Percentiles rank a stretch among this genome's conserved stretches.
Conservation (phyloP, 2,888 invertebrate genomes). For the Aelia acuminata region DNA sequence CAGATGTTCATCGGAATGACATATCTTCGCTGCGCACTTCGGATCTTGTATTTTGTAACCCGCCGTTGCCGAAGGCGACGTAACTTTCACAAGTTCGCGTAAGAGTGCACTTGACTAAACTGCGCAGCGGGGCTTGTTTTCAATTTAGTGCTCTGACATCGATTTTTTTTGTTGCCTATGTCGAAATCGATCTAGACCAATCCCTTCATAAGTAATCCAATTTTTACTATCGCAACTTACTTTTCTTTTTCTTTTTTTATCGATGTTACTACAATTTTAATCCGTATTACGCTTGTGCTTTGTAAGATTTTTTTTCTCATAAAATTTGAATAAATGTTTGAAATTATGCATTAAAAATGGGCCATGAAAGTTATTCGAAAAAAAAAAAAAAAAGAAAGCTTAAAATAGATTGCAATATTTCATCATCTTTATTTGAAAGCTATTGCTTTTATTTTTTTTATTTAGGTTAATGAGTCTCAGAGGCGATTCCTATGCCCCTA, state of each 20-base stretch:
- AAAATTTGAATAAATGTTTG: too few relatives aligned
- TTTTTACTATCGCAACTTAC: background rate
- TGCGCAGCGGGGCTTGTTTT: slow-evolving; percentile 36
- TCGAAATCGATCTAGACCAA: background rate
- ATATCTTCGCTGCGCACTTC: background rate
- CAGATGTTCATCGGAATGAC: background rate
- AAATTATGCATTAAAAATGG: too few relatives aligned
- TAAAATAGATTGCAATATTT: too few relatives aligned
- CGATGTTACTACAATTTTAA: too few relatives aligned
- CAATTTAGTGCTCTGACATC: background rate
- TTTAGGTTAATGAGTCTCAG: too few relatives aligned
- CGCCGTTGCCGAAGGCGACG: background rate
- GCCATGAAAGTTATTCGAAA: too few relatives aligned
- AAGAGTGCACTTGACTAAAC: slow-evolving; percentile 38
- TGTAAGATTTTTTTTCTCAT: too few relatives aligned
- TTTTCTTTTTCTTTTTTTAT: background rate
- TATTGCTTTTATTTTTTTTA: too few relatives aligned
- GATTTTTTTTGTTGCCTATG: background rate
- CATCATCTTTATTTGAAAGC: too few relatives aligned
- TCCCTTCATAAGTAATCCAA: background rate
- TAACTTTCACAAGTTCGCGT: slow-evolving; percentile 43
- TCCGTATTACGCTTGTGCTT: too few relatives aligned
- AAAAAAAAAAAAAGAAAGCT: too few relatives aligned
- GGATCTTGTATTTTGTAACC: slow-evolving; percentile 19
- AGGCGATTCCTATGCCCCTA: too few relatives aligned